A percentile compares a stretch with the other conserved stretches of the same genome.
Conservation (phyloP, 2,797 vertebrate species). For the Florisuga fusca region DNA sequence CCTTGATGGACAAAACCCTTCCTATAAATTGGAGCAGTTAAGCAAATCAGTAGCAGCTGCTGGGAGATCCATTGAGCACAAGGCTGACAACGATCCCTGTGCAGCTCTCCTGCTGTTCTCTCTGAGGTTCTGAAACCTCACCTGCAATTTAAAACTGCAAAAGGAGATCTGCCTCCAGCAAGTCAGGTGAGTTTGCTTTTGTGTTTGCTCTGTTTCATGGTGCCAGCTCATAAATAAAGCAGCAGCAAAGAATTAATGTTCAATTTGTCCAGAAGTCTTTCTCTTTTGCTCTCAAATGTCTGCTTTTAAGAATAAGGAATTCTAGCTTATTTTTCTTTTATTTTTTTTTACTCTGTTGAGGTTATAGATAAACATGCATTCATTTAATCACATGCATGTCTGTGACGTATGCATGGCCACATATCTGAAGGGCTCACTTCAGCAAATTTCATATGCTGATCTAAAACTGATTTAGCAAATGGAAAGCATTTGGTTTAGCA, state of each 20-base stretch:
- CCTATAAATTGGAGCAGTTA: slow-evolving; percentile 79
- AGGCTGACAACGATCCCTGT: not conserved
- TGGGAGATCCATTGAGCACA: slow-evolving; percentile 39
- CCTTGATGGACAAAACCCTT: slow-evolving; percentile 76
- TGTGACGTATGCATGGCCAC: not conserved
- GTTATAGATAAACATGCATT: not conserved
- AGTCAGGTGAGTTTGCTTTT: slow-evolving; percentile 69
- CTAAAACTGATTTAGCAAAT: not conserved
- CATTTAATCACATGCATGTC: not conserved
- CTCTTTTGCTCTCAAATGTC: not conserved
- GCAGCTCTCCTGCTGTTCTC: not conserved
- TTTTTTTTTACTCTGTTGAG: not conserved
- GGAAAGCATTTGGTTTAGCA: not conserved
- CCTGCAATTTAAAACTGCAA: slow-evolving; percentile 26
- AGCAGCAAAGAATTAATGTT: not conserved
- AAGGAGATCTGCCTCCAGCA: not conserved
- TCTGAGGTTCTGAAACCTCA: slow-evolving; percentile 14
- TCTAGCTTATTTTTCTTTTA: not conserved
- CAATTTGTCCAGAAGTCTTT: not conserved
- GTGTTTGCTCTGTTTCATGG: not conserved
- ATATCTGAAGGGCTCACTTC: not conserved
- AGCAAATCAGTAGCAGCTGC: slow-evolving; percentile 40
- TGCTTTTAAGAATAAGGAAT: not conserved
- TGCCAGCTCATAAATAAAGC: not conserved
- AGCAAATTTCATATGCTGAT: not conserved